A percentile compares a stretch with the other conserved stretches of the same genome.
phyloP scores from a whole-genome alignment of 2,113 vertebrate genomes.

The Rhineura floridana region DNA sequence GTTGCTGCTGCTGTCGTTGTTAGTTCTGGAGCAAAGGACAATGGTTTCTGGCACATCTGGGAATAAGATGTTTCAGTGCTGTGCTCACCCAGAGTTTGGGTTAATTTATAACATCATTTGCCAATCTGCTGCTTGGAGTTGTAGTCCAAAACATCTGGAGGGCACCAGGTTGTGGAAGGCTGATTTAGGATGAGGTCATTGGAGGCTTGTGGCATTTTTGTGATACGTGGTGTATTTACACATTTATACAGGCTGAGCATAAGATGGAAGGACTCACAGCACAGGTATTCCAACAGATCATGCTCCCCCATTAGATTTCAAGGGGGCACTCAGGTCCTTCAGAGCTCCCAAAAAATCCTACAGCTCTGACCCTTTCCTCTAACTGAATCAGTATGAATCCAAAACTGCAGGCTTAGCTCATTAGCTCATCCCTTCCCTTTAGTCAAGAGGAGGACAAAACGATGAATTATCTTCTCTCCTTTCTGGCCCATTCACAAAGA shows the following conservation, averaged over 20 bases:
- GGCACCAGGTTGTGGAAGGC: too few species aligned
- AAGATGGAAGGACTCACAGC: background rate
- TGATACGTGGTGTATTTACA: background rate
- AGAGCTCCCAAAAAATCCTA: background rate
- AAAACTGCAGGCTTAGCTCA: background rate
- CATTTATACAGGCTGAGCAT: background rate
- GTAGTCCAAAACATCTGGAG: too few species aligned
- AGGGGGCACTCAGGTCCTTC: background rate
- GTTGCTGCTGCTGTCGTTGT: too few species aligned
- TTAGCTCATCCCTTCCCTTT: too few species aligned
- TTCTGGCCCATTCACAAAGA: background rate
- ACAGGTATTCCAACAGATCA: background rate
- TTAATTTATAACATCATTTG: too few species aligned
- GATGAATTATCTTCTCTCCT: background rate
- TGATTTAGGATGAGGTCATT: too few species aligned
- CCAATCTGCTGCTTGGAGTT: too few species aligned
- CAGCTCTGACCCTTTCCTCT: background rate
- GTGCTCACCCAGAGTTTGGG: too few species aligned
- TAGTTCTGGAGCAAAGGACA: too few species aligned
- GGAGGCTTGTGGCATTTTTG: too few species aligned
- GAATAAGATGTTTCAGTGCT: too few species aligned
- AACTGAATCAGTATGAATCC: background rate
- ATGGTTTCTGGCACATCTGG: too few species aligned
- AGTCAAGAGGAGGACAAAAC: background rate
- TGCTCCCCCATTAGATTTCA: background rate